Conservation (phyloP, 1,140 invertebrate species). For the Drosophila repletoides region DNA sequence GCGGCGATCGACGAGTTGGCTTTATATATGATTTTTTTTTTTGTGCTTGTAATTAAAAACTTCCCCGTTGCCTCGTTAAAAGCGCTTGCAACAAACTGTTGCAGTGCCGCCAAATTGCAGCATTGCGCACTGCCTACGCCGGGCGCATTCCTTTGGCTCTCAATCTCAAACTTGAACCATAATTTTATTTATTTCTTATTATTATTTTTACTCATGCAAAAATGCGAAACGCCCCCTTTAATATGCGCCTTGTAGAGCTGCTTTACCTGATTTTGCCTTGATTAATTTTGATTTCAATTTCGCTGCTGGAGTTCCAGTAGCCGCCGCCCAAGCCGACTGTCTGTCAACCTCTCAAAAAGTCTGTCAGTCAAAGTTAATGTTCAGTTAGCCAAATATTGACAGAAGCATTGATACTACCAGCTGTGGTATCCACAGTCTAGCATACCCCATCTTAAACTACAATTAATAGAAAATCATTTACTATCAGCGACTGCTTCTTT, state of each 20-base stretch:
- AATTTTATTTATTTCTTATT: too few species aligned
- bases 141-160: constrained; percentile 55
- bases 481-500: too few species aligned
- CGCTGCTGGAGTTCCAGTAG: constrained; percentile 49
- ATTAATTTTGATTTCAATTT: constrained; percentile 80
- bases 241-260: not conserved
- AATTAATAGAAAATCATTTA: too few species aligned
- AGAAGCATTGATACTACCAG: too few species aligned
- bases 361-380: too few species aligned
- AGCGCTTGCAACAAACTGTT: constrained; percentile 20
- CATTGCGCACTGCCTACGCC: constrained; percentile 58
- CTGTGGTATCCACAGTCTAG: too few species aligned
- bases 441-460: too few species aligned
- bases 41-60: constrained; percentile 67
- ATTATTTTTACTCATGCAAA: too few species aligned
- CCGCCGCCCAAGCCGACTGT: constrained; percentile 46
- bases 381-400: too few species aligned
- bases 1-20: constrained; percentile 33
- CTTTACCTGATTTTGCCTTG: constrained; percentile 47
- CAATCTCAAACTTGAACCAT: constrained; percentile 14
- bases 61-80: constrained; percentile 34
- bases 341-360: too few species aligned
- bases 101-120: constrained; percentile 27
- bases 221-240: constrained; percentile 57
- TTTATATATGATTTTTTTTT: not conserved